phyloP scores from a whole-genome alignment of 2,797 vertebrate species.

The Galagoides demidoff region DNA sequence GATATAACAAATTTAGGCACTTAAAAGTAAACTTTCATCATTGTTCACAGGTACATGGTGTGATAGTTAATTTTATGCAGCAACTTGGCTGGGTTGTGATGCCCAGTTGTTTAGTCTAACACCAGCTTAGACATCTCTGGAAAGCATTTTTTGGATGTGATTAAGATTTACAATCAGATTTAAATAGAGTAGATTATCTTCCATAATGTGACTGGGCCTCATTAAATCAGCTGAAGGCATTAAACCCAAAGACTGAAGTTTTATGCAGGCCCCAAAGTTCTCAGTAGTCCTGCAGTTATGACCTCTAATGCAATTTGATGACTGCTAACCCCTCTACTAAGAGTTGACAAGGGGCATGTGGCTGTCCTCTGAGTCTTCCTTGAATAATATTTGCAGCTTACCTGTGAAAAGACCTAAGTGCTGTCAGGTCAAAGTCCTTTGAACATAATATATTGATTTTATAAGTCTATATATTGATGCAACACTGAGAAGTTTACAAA shows the following conservation, averaged over 20 bases:
- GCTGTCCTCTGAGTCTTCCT: not conserved
- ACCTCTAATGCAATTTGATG: not conserved
- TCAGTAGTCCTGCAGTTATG: not conserved
- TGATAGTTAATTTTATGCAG: not conserved
- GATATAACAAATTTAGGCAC: not conserved
- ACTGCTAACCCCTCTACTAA: not conserved
- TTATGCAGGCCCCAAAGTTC: not conserved
- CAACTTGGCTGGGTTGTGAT: not conserved
- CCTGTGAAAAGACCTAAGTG: not conserved
- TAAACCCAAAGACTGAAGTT: not conserved
- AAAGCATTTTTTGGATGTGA: not conserved
- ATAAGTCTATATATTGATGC: not conserved
- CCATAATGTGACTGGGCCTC: not conserved
- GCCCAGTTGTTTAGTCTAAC: not conserved
- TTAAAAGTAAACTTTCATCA: not conserved
- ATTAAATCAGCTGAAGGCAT: not conserved
- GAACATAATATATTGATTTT: not conserved
- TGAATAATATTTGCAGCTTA: not conserved
- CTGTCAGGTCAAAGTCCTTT: not conserved
- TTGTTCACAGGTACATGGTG: not conserved
- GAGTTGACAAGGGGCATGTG: fast-evolving
- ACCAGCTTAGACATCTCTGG: not conserved
- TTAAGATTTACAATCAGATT: not conserved
- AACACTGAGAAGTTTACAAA: not conserved
- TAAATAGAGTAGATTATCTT: not conserved